Evolutionary conservation across 1,140 invertebrate species (phyloP).

Genomic region (Diabrotica undecimpunctata): DNA sequence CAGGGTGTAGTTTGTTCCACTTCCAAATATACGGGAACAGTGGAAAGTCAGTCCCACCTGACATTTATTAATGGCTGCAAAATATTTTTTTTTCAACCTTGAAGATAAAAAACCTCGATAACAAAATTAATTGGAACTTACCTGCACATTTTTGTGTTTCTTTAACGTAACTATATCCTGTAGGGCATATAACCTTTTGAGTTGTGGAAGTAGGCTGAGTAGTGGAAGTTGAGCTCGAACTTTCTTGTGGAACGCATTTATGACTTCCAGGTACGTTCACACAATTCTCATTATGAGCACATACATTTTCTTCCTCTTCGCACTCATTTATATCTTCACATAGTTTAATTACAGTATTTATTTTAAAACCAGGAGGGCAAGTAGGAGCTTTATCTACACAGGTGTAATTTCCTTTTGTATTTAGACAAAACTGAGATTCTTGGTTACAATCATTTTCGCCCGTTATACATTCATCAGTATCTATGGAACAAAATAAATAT

Average conservation of each 20-base stretch:
- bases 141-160: too few relatives aligned
- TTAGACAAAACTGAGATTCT: slow-evolving; percentile 64
- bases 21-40: slow-evolving; percentile 78
- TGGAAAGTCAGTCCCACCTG: too few relatives aligned
- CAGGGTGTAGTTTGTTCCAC: slow-evolving; percentile 94
- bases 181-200: too few relatives aligned
- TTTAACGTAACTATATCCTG: too few relatives aligned
- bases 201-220: too few relatives aligned
- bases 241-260: slow-evolving; percentile 55
- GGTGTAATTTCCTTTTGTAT: slow-evolving; percentile 64
- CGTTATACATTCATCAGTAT: slow-evolving; percentile 71
- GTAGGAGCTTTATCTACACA: slow-evolving; percentile 60
- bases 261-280: slow-evolving; percentile 71
- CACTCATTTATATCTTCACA: slow-evolving; percentile 74
- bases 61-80: too few relatives aligned
- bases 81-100: too few relatives aligned
- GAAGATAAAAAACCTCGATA: too few relatives aligned
- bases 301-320: slow-evolving; percentile 57
- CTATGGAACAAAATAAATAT: slow-evolving; percentile 49
- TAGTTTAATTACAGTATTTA: slow-evolving; percentile 50
- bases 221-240: not conserved
- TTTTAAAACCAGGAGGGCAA: slow-evolving; percentile 68
- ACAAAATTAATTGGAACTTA: too few relatives aligned
- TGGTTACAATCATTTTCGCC: slow-evolving; percentile 59
- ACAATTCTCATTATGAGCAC: slow-evolving; percentile 61